Evolutionary conservation across 2,113 vertebrate species (phyloP), one percentile per base, ranked within the genome.

Genomic region (Thunnus maccoyii): DNA sequence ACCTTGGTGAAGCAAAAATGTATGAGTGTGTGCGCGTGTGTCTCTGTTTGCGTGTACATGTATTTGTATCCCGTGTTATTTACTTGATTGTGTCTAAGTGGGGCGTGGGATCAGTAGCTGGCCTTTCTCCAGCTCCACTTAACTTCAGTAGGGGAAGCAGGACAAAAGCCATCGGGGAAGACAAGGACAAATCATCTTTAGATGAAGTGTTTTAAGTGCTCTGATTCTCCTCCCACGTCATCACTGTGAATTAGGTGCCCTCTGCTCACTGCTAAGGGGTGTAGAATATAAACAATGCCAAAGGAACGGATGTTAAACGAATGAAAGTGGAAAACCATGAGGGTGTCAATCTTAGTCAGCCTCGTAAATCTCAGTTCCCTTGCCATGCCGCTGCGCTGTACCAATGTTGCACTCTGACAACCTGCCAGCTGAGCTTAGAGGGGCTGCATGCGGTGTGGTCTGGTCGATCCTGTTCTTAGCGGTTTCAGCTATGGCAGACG

Each of bases 131-230:
- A 94, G 90, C 74, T 90, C 88, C 88, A 92, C 90, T 94, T 92
- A 89, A 91, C 89, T 93, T 91, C 75, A 85, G 73, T 78, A 90
- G 76, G 80, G 74, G 82, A 84, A 67, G 56, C 75, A 86, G 92
- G 89, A 94, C 91, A 89, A 91, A 91, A 92, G 88, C 91, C 92
- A 87, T 92, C 88, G 78, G 78, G 79, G 85, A 91, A 92, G 93
- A 94, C 93, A 94, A 94, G 94, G 94, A 95, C 94, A 94, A 94
- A 95, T 94, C 93, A 92, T 94, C 91, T 85, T 93, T 93, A 92
- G 89, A 94, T 95, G 92, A 95, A 94, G 92, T 94, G 90, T 92
- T 94, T 91, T 93, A 94, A 94, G 92, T 87, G 87, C 90, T 89
- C 83, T 63, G 83, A 87, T 90, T 88, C 89, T 82, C 86, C 88